phyloP scores from a whole-genome alignment of 2,113 vertebrate species.

The Psammodynastes pulverulentus region DNA sequence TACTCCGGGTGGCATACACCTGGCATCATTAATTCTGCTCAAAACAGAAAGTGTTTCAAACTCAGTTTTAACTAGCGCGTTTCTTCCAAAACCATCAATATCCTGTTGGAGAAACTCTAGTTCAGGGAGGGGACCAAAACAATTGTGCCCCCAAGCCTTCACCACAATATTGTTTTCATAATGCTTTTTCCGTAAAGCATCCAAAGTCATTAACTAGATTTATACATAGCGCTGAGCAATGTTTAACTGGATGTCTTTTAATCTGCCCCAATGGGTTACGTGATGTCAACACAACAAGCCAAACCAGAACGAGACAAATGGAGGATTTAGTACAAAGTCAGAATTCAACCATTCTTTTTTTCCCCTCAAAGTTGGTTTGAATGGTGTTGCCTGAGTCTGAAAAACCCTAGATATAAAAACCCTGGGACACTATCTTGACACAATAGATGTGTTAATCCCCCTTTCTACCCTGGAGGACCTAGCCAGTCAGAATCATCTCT shows the following conservation, averaged over 20 bases:
- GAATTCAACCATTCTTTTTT: background rate
- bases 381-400: background rate
- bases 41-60: background rate
- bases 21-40: background rate
- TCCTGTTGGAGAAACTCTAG: background rate
- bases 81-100: background rate
- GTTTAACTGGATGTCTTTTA: background rate
- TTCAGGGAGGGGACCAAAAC: background rate
- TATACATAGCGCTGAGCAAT: background rate
- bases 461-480: background rate
- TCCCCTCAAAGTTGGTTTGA: background rate
- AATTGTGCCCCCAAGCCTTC: background rate
- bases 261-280: background rate
- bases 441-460: background rate
- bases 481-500: background rate
- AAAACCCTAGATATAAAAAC: background rate
- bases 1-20: background rate
- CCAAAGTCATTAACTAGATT: background rate
- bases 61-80: background rate
- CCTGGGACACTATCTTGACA: background rate
- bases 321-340: background rate
- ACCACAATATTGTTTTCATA: background rate
- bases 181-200: background rate
- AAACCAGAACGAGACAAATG: background rate
- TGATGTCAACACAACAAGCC: background rate